Evolutionary conservation across 2,888 invertebrate genomes (phyloP).

Genomic region (Lumbricus terrestris): DNA sequence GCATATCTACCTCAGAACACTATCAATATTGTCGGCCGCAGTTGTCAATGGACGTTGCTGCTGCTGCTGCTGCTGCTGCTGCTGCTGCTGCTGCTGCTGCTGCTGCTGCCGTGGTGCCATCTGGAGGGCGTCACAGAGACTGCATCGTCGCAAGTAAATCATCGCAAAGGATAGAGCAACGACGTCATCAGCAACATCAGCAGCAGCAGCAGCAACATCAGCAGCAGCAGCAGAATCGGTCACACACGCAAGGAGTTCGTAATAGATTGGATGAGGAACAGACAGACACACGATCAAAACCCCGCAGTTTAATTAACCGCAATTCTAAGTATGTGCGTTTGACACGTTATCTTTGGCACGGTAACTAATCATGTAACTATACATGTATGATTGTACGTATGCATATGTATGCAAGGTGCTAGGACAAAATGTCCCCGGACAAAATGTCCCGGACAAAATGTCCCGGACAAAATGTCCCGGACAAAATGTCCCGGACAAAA

Average conservation of each 20-base stretch:
- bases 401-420: too few relatives aligned
- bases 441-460: too few relatives aligned
- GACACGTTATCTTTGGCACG: too few relatives aligned
- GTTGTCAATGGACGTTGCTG: conserved; percentile 3
- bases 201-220: too few relatives aligned
- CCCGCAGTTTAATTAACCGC: neutral
- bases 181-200: too few relatives aligned
- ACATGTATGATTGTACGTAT: too few relatives aligned
- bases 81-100: neutral
- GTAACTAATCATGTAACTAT: too few relatives aligned
- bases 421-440: too few relatives aligned
- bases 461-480: too few relatives aligned
- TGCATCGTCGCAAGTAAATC: neutral
- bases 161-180: neutral
- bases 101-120: neutral
- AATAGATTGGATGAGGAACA: neutral
- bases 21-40: neutral
- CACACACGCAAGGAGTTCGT: neutral
- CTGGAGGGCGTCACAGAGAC: neutral
- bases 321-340: too few relatives aligned
- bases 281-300: too few relatives aligned
- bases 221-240: neutral
- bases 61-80: neutral
- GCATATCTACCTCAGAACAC: neutral
- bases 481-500: too few relatives aligned